Percentiles rank a stretch among this genome's conserved stretches.
These are phyloP conservation scores for Herpailurus yagouaroundi DNA, from an alignment of 2,113 vertebrate genomes.

Conservation along the genomic window DNA sequence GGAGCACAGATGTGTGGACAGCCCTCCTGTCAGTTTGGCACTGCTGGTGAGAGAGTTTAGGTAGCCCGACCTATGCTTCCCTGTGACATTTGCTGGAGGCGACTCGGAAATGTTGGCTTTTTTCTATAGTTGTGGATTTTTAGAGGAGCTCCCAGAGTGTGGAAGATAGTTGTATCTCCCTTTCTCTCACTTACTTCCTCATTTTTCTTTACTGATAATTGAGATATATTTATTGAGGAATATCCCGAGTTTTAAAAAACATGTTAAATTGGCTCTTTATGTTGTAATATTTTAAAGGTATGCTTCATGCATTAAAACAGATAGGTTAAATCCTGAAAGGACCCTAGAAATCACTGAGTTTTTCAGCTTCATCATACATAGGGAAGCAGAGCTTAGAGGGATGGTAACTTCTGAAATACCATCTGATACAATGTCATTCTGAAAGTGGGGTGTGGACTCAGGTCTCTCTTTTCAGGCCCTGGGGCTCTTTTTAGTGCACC, in stretches of 20 bases:
- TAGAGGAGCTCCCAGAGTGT: background rate
- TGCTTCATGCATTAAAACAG: background rate
- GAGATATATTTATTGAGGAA: background rate
- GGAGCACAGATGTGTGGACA: background rate
- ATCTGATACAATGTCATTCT: background rate
- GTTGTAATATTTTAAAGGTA: background rate
- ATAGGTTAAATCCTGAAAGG: background rate
- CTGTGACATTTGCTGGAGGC: background rate
- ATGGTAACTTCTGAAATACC: background rate
- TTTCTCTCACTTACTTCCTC: background rate
- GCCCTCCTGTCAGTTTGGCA: background rate
- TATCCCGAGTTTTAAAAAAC: background rate
- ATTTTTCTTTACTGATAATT: background rate
- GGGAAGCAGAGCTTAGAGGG: background rate
- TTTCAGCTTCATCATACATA: background rate
- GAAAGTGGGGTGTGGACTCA: background rate
- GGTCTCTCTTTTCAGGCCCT: background rate
- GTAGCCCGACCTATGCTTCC: background rate
- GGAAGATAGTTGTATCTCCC: background rate
- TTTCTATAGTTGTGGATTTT: background rate
- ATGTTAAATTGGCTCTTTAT: background rate
- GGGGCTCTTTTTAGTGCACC: background rate
- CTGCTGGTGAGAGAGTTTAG: background rate
- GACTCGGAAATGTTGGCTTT: background rate
- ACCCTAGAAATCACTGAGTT: background rate